Conservation (phyloP, 2,888 invertebrate genomes). For the Barypeithes pellucidus region DNA sequence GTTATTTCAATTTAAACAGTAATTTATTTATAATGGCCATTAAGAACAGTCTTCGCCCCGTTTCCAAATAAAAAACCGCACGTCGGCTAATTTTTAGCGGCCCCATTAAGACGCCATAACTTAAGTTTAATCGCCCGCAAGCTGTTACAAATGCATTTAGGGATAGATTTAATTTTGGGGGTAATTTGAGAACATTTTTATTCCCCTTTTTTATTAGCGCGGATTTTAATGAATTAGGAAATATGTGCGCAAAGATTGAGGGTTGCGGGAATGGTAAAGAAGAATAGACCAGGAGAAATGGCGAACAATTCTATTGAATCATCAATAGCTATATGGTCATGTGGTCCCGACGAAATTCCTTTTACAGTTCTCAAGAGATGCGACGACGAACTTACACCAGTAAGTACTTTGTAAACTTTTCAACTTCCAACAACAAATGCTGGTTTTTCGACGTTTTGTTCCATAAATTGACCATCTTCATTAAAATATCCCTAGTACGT, state of each 20-base stretch:
- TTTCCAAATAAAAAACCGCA: constrained; percentile 32
- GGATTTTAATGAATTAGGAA: constrained; percentile 31
- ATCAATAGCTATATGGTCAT: too few species aligned
- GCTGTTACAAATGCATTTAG: constrained; percentile 45
- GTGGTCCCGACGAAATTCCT: too few species aligned
- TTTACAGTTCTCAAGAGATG: too few species aligned
- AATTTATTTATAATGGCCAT: constrained; percentile 44
- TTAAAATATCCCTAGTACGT: too few species aligned
- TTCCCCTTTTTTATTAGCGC: constrained; percentile 22
- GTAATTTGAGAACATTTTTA: constrained; percentile 36
- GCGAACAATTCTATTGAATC: too few species aligned
- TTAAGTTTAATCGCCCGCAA: constrained; percentile 45
- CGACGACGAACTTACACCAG: too few species aligned
- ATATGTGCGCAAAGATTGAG: neutral
- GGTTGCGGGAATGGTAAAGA: neutral
- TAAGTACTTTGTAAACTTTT: too few species aligned
- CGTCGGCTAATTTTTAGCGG: constrained; percentile 43
- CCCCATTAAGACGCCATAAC: constrained; percentile 47
- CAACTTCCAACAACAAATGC: too few species aligned
- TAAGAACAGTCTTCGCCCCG: constrained; percentile 22
- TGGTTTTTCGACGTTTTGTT: too few species aligned
- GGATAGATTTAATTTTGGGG: constrained; percentile 36
- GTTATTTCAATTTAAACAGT: neutral
- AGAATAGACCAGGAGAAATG: too few species aligned
- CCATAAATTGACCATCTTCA: too few species aligned